These are phyloP conservation scores for Poeciliopsis turrubarensis DNA, from an alignment of 2,113 vertebrate genomes.

Conservation along the genomic window DNA sequence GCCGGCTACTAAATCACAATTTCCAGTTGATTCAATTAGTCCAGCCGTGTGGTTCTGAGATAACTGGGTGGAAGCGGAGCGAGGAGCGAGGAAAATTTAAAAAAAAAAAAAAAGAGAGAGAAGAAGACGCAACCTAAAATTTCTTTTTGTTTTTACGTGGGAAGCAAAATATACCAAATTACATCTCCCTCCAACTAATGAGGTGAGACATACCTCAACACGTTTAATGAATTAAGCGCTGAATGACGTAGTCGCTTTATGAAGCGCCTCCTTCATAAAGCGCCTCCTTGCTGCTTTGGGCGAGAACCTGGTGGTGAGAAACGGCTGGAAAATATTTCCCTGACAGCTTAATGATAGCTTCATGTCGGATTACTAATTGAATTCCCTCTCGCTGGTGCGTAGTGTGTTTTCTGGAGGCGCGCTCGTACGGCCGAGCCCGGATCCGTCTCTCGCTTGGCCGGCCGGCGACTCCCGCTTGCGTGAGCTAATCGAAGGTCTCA, in stretches of 20 bases:
- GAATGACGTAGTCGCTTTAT: slow-evolving; percentile 35
- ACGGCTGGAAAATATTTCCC: slow-evolving; percentile 70
- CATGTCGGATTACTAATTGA: slow-evolving; percentile 66
- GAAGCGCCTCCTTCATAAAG: slow-evolving; percentile 37
- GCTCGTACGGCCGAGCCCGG: slow-evolving; percentile 11
- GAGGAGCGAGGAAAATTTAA: neutral
- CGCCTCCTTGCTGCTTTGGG: slow-evolving; percentile 44
- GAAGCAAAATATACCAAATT: neutral
- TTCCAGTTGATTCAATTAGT: slow-evolving; percentile 67
- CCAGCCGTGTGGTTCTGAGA: slow-evolving; percentile 44
- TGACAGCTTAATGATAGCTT: slow-evolving; percentile 71
- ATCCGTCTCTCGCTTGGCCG: slow-evolving; percentile 24
- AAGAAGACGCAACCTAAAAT: slow-evolving; percentile 1
- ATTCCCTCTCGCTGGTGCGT: slow-evolving; percentile 69
- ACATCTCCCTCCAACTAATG: slow-evolving; percentile 17
- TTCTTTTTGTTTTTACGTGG: neutral
- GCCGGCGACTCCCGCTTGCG: slow-evolving; percentile 3
- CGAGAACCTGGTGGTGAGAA: slow-evolving; percentile 53
- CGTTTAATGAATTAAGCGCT: neutral
- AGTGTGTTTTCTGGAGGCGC: slow-evolving; percentile 42
- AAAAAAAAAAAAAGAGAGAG: neutral
- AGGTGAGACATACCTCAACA: slow-evolving; percentile 34
- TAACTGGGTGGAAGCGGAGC: slow-evolving; percentile 34
- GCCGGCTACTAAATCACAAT: slow-evolving; percentile 72
- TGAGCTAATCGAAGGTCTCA: slow-evolving; percentile 49